Base-by-base conservation (phyloP, 64 coral and sea anemone genomes). In the Dendrophyllia cribrosa region DNA sequence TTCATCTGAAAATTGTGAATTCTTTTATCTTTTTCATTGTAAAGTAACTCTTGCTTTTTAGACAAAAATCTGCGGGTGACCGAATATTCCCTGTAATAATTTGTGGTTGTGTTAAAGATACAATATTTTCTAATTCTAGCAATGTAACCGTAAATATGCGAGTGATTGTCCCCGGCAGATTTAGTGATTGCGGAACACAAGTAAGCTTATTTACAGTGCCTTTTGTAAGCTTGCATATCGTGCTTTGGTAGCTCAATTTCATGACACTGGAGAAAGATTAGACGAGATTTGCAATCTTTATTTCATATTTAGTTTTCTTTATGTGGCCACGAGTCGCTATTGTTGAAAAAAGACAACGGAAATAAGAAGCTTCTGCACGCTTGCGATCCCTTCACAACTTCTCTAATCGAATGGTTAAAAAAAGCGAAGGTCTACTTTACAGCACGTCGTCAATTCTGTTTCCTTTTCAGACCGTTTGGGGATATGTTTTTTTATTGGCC, bases 241-340 rank as follows among this genome's bases (percentile, higher is more conserved):
- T 48, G 59, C 79, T 47, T 45, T 82, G 19, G 79, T 84, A 67
- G 80, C 79, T 66, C 66, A 83, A 65, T 83, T 83, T 83, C 52
- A 62, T 61, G 56, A 63, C 56, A 82, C 25, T 49, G 61, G 79
- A 34, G 60, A 21, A 79, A 84, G 77, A 80, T 84, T 67, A 84
- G 60, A 67, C 45, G 45, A 63, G 24, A 84, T 67, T 50, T 84
- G 9, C 62, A 50, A 23, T 46, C 61, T 67, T 84, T 84, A 65
- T 20, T 83, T 83, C 26, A 4, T 3, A 51, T 66, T 59, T 20
- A 47, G 79, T 66, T 64, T 46, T 21, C 59, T 48, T 79, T 79
- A 16, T 43, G 53, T 24, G 10, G 9, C 52, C 55, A 15, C n/a
- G 13, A 63, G 58, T 43, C 12, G 56, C 13, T 34, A 64, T 75